Conservation (phyloP, 2,797 vertebrate genomes). For the Nyctalus aviator region DNA sequence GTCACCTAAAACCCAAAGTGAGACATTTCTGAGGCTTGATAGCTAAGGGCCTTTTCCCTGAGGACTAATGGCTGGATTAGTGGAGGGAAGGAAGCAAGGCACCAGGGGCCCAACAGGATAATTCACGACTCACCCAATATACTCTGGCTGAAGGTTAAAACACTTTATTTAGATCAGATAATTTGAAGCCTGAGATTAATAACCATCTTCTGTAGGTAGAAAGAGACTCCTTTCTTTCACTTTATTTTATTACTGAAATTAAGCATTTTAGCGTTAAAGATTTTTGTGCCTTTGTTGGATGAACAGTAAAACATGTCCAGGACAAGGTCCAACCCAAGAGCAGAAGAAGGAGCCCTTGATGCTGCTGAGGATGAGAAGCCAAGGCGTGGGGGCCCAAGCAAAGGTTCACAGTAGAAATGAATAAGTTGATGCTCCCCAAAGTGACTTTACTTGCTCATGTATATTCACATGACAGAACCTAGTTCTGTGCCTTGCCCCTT, state of each 20-base stretch:
- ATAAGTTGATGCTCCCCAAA: not conserved
- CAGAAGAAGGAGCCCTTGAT: not conserved
- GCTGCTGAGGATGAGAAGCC: not conserved
- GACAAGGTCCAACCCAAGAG: not conserved
- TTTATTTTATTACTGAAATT: conserved; percentile 15
- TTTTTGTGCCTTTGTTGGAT: not conserved
- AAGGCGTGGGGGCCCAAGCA: fast-evolving
- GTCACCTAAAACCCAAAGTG: not conserved
- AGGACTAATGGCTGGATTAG: not conserved
- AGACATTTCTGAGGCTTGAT: not conserved
- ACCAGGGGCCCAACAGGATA: not conserved
- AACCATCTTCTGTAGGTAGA: conserved; percentile 23
- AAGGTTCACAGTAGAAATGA: not conserved
- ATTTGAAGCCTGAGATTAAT: conserved; percentile 20
- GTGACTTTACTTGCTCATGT: not conserved
- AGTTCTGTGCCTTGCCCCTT: fast-evolving
- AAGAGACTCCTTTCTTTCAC: not conserved
- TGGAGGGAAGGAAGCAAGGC: not conserved
- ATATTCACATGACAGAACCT: not conserved
- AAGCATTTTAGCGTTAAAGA: not conserved
- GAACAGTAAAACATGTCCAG: not conserved
- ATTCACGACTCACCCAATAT: not conserved
- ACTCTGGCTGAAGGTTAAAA: conserved; percentile 36
- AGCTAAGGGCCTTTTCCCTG: not conserved
- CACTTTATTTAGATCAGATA: conserved; percentile 34